Evolutionary conservation across 2,113 vertebrate genomes (phyloP).

Genomic region (Cyphomyrus discorhynchus): DNA sequence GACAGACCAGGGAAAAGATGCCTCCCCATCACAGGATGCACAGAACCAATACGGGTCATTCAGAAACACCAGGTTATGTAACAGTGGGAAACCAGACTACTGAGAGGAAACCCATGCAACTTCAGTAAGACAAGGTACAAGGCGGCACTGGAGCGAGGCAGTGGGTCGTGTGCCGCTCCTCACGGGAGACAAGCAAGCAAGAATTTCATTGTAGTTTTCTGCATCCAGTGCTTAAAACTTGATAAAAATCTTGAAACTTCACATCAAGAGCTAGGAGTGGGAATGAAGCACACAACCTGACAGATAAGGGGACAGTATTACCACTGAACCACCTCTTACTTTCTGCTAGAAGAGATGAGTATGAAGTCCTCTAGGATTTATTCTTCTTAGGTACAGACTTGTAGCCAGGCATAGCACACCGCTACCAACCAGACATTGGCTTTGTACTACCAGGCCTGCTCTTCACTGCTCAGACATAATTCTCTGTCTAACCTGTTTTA

Average conservation of each 20-base stretch:
- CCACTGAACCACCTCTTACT: background rate
- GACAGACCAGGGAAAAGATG: background rate
- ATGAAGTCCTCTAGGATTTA: background rate
- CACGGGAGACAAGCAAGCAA: background rate
- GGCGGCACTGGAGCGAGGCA: background rate
- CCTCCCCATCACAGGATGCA: background rate
- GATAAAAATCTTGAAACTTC: background rate
- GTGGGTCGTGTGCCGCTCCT: background rate
- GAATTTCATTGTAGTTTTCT: background rate
- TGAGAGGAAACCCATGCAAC: background rate
- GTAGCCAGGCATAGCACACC: background rate
- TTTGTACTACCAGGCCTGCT: background rate
- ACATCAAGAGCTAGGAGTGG: background rate
- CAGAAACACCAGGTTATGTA: background rate
- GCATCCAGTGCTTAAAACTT: background rate
- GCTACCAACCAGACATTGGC: background rate
- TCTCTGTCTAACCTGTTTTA: background rate
- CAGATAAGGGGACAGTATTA: background rate
- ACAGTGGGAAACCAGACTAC: background rate
- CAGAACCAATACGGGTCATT: background rate
- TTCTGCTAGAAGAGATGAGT: background rate
- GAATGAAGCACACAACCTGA: background rate
- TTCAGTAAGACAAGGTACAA: background rate
- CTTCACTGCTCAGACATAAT: background rate
- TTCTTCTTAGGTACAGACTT: background rate